Evolutionary conservation across 2,113 vertebrate genomes (phyloP).

Genomic region (Tetraodon nigroviridis): DNA sequence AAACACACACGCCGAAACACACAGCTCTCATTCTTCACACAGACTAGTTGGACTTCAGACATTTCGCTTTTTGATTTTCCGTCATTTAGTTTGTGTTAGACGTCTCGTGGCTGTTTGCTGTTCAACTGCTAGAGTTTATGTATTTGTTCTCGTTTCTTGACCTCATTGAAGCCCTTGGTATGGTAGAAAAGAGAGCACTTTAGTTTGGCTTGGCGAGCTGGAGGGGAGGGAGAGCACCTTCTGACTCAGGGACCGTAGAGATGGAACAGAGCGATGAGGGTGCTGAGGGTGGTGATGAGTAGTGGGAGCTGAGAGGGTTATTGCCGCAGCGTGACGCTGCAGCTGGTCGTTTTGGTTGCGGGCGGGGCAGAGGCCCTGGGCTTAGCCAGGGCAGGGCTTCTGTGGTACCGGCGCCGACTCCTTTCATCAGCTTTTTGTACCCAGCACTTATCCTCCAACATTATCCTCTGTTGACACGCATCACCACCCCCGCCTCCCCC

Average conservation of each 20-base stretch:
- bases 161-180: slow-evolving; percentile 36
- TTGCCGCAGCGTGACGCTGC: slow-evolving; percentile 30
- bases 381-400: slow-evolving; percentile 37
- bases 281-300: neutral
- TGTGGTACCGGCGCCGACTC: slow-evolving; percentile 46
- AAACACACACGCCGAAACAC: slow-evolving; percentile 11
- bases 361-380: slow-evolving; percentile 37
- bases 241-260: slow-evolving; percentile 13
- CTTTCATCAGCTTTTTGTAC: slow-evolving; percentile 22
- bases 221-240: slow-evolving; percentile 14
- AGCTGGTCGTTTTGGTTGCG: slow-evolving; percentile 48
- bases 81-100: slow-evolving; percentile 18
- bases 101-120: slow-evolving; percentile 1
- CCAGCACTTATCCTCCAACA: slow-evolving; percentile 31
- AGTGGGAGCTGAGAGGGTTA: slow-evolving; percentile 22
- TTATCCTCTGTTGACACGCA: slow-evolving; percentile 39
- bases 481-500: slow-evolving; percentile 9
- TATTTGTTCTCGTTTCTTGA: slow-evolving; percentile 20
- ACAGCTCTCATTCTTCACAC: slow-evolving; percentile 21
- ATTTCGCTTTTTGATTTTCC: slow-evolving; percentile 12
- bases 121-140: slow-evolving; percentile 21
- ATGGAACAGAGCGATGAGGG: slow-evolving; percentile 14
- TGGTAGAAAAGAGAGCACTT: slow-evolving; percentile 53
- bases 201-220: slow-evolving; percentile 32
- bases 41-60: slow-evolving; percentile 13